Base-by-base conservation (phyloP, 2,797 vertebrate species). In the Ptychobarbus kaznakovi region DNA sequence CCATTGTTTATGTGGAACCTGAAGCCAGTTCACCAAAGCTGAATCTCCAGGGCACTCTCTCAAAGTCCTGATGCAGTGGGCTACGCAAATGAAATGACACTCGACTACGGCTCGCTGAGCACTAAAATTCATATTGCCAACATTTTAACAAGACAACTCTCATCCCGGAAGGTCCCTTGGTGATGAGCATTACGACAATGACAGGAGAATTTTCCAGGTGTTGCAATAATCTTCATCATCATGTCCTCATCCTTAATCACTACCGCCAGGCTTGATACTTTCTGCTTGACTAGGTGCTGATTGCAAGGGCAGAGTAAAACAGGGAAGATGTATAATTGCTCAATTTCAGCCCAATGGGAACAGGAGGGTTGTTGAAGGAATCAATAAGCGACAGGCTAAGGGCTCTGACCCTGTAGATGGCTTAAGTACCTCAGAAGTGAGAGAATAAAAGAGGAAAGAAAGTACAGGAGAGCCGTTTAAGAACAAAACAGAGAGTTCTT, bases 1-100 rank as follows among this genome's bases (percentile, higher is more conserved):
- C 65, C 7, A 58, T 78, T 77, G 83, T 84, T 78, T 78, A 78
- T 78, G 83, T 69, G 83, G n/a, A 84, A 84, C 75, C 49, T 58
- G 75, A 84, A 84, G 73, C 46, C 63, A 12, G 63, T 77, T 68
- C n/a, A 56, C 82, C 32, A 2, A 18, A 56, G 49, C 16, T 8
- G 58, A 82, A 49, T 74, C 70, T 68, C 72, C 18, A 35, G 73
- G n/a, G n/a, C 16, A 1, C 61, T 51, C 46, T 81, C 65, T 40
- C 63, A 68, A 28, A 77, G 46, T 77, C 3, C 61, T 32, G 22
- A 49, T n/a, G 44, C 63, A 42, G 25, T 69, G 35, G n/a, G 18
- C 49, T 46, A 22, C 2, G n/a, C 56, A 63, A 76, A 83, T 18
- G 25, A 84, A 78, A 44, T 11, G 49, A 78, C 49, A 44, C 58